Evolutionary conservation across 2,113 vertebrate genomes (phyloP), one percentile per base, ranked within the genome.

Genomic region (Lampris megalopsis): DNA sequence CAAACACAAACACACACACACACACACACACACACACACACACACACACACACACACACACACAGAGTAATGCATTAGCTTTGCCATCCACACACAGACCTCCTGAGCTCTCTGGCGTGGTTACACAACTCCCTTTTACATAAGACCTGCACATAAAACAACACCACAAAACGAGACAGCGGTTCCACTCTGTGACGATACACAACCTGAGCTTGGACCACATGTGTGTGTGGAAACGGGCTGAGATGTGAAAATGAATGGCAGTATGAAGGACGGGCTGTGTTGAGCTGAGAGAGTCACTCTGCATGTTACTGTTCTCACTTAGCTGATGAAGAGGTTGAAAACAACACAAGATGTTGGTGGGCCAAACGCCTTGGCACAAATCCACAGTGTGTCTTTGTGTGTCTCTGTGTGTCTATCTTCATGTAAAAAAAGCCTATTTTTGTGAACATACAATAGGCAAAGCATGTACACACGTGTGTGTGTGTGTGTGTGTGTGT

Each of bases 351-450:
- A 75, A 58, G 49, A 7, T 56, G 63, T 3, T 56, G 63, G 70
- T 68, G 4, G 9, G 9, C 6, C 50, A 53, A 57, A 57, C 36
- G 50, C 58, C 53, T 74, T 62, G 67, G 60, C 65, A 4, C 52
- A 58, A 75, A n/a, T 37, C 50, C 66, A 59, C 45, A 37, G 54
- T 50, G 65, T 76, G 66, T 71, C 66, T 77, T 70, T 57, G 13
- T 40, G 37, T 42, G 38, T 42, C 9, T 35, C 73, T 64, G 65
- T 35, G 65, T 49, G 48, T 62, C 58, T 68, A 40, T 48, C 56
- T 38, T 48, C 58, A 35, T 64, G 80, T 73, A 24, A 24, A 24
- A 24, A 24, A 24, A 24, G 24, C 24, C 24, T 24, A 24, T 24
- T 24, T 24, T 24, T 24, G 24, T 24, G 24, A 24, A 24, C 24